Conservation (phyloP, 2,888 invertebrate genomes). For the Drosophila neoperkinsi region DNA sequence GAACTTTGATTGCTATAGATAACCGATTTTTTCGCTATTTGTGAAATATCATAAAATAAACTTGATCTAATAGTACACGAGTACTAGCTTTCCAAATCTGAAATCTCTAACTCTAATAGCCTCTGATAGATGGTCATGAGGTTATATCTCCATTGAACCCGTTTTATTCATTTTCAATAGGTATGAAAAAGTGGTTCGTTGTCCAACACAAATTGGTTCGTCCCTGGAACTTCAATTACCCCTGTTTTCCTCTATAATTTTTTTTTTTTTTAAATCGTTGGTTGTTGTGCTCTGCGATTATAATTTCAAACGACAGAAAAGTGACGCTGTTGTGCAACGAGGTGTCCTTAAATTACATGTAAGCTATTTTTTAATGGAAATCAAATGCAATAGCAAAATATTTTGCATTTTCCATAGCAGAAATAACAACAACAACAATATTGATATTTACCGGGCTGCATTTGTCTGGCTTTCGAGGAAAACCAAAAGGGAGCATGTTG, state of each 20-base stretch:
- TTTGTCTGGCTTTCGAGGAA: conserved; percentile 37
- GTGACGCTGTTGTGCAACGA: neutral
- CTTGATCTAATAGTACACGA: neutral
- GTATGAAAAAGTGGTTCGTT: neutral
- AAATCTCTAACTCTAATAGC: neutral
- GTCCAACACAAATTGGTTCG: neutral
- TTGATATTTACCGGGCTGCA: conserved; percentile 19
- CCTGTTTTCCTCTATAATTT: neutral
- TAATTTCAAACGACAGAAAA: conserved; percentile 3
- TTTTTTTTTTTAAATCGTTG: neutral
- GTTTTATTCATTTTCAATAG: neutral
- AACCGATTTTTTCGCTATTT: neutral
- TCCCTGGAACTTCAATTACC: neutral
- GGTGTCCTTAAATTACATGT: conserved; percentile 37
- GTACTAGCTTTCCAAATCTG: neutral
- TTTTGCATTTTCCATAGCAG: conserved; percentile 23
- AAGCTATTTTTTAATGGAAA: conserved; percentile 31
- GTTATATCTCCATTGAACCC: neutral
- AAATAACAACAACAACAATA: conserved; percentile 14
- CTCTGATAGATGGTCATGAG: neutral
- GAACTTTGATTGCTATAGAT: neutral
- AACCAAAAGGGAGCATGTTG: conserved; percentile 6
- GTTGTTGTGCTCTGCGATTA: neutral
- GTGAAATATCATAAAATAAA: neutral
- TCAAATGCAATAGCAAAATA: conserved; percentile 32